Base-by-base conservation (phyloP, 2,888 invertebrate genomes). In the Scrobipalpa costella region DNA sequence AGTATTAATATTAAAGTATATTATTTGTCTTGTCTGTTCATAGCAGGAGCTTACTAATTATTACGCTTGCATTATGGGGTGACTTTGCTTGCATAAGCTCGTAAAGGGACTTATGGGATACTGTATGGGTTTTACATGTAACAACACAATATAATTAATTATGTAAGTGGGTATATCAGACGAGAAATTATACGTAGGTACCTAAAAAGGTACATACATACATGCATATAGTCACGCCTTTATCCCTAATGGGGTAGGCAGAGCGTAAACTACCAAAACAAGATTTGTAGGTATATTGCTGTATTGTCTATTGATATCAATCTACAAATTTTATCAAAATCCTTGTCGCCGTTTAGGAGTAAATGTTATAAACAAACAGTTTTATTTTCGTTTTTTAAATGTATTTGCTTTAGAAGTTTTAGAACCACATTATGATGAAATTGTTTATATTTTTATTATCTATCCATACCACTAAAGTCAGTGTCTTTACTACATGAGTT, bases 391-490 rank as follows among this genome's bases (percentile, higher is more conserved):
- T 27, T 27, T 27, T 3, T 27, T 27, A 27, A 27, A 27, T 27
- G 27, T 27, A n/a, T 27, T 27, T 27, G 27, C 27, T 27, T 27
- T 52, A 21, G 34, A 55, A 55, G 55, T 55, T 55, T 55, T 34
- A 55, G 55, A 55, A 34, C n/a, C 34, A 7, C 13, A 27, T 3
- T 7, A 55, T 55, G 33, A 15, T n/a, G n/a, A 55, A 55, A 55
- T 34, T 55, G 55, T 55, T 55, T 33, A 27, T 34, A 21, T 52
- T 34, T 55, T 55, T 55, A 55, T 13, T 55, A 55, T 55, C 55
- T 55, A n/a, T 34, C 27, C 0, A 13, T n/a, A 9, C 19, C 1
- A 7, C 55, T 55, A 55, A 55, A 34, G 55, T 55, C 55, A 55
- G 21, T 52, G 50, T 21, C 50, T 21, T 52, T 15, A 27, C 15